Evolutionary conservation across 2,888 invertebrate species (phyloP).

Genomic region (Pseudoips prasinana): DNA sequence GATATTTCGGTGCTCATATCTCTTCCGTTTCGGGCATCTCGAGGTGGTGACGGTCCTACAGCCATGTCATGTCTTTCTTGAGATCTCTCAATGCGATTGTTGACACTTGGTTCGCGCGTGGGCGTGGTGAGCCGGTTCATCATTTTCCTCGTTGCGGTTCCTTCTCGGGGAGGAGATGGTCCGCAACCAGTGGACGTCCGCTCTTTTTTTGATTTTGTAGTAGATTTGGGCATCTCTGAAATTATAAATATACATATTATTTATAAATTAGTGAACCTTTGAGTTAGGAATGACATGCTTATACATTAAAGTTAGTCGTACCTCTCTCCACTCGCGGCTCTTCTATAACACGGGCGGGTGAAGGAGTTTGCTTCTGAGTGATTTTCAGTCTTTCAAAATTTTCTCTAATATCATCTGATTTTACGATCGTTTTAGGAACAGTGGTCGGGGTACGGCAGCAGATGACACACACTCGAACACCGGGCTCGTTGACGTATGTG

Average conservation of each 20-base stretch:
- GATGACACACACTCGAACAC: constrained; percentile 89
- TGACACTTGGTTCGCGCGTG: constrained; percentile 54
- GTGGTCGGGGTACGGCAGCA: constrained; percentile 91
- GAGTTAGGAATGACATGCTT: too few relatives aligned
- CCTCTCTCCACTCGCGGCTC: constrained; percentile 75
- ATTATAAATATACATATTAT: constrained; percentile 8
- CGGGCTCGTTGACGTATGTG: constrained; percentile 92
- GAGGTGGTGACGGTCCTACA: constrained; percentile 69
- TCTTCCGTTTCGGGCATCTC: constrained; percentile 38
- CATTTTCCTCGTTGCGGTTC: background rate
- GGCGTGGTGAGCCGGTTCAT: constrained; percentile 65
- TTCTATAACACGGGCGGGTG: constrained; percentile 21
- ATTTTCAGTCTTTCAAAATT: constrained; percentile 37
- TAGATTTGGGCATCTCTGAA: constrained; percentile 39
- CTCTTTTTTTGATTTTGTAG: constrained; percentile 55
- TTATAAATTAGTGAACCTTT: background rate
- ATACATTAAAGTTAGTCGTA: too few relatives aligned
- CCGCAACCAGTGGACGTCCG: constrained; percentile 83
- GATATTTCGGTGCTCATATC: constrained; percentile 33
- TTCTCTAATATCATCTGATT: constrained; percentile 22
- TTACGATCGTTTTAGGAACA: constrained; percentile 43
- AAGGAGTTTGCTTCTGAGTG: constrained; percentile 18
- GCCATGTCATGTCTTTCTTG: constrained; percentile 59
- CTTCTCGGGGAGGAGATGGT: constrained; percentile 82
- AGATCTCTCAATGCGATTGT: constrained; percentile 23